Percentiles rank a stretch among this genome's conserved stretches.
These are phyloP conservation scores for Flexamia atlantica DNA, from an alignment of 2,888 invertebrate genomes.

Conservation along the genomic window DNA sequence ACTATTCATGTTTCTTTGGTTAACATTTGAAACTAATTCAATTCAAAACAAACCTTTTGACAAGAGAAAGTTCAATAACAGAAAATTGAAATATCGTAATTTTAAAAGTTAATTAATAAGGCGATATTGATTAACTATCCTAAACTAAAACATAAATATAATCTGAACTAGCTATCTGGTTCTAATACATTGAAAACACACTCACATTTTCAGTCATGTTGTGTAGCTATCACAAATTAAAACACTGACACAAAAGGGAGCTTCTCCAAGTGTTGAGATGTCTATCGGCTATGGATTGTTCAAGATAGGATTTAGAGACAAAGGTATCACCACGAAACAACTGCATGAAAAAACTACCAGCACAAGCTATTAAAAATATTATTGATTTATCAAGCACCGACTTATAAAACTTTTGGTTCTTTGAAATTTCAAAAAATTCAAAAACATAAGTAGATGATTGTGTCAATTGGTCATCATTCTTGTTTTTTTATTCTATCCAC, in stretches of 20 bases:
- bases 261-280: neutral
- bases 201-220: conserved; percentile 5
- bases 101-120: too few species aligned
- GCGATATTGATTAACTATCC: neutral
- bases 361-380: neutral
- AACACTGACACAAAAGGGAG: neutral
- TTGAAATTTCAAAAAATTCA: too few species aligned
- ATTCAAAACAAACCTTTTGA: too few species aligned
- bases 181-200: neutral
- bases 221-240: conserved; percentile 1
- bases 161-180: neutral
- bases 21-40: too few species aligned
- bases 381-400: too few species aligned
- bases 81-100: too few species aligned
- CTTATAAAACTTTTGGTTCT: too few species aligned
- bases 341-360: conserved; percentile 34
- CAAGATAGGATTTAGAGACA: neutral
- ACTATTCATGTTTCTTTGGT: too few species aligned
- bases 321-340: neutral
- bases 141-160: neutral
- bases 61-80: too few species aligned
- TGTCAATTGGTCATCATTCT: too few species aligned
- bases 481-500: neutral
- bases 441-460: too few species aligned
- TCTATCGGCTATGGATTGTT: neutral